Evolutionary conservation across 2,113 vertebrate genomes (phyloP), one percentile per base, ranked within the genome.

Genomic region (Terrapene triunguis): DNA sequence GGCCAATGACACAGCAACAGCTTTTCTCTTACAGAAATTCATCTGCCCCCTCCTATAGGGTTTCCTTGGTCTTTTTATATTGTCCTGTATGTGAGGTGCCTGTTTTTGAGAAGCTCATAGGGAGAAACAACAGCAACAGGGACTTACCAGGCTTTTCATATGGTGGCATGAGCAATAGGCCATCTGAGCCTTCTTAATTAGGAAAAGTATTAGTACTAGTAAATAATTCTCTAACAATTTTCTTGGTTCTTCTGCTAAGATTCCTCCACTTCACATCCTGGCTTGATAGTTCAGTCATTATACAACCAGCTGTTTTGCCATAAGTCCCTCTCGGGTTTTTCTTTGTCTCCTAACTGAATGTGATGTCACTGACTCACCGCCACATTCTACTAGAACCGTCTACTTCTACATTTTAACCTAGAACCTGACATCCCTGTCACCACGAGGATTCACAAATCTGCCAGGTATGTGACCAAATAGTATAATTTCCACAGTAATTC

Each of bases 231-330:
- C 96, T 94, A 98, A 62, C 87, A 90, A 92, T 97, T 97, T 97
- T 96, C 98, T 97, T 92, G 97, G 91, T 95, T 97, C 95, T 90
- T 95, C 90, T 96, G 96, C 92, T 95, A 96, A 97, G 97, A 96
- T 98, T 98, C 96, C 95, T 95, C 97, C 95, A 87, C 92, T 96
- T 95, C 81, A 65, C 94, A 94, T 91, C 94, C 93, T 91, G 90
- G 96, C 92, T 93, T 62, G 47, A 76, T 98, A 98, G 98, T 95
- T 98, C 92, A 98, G 97, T 86, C 84, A 82, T 96, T 98, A 97
- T 88, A 1, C 80, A 94, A 84, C 91, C 5, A 3, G n/a, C 81
- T 97, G 97, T 93, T 98, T 96, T 87, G 96, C 96, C 94, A 95
- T 97, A 97, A 97, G 97, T 95, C 97, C 92, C 95, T 91, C 87